These are phyloP conservation scores for Tetrapedia diversipes DNA, from an alignment of 2,888 invertebrate species.

Conservation along the genomic window DNA sequence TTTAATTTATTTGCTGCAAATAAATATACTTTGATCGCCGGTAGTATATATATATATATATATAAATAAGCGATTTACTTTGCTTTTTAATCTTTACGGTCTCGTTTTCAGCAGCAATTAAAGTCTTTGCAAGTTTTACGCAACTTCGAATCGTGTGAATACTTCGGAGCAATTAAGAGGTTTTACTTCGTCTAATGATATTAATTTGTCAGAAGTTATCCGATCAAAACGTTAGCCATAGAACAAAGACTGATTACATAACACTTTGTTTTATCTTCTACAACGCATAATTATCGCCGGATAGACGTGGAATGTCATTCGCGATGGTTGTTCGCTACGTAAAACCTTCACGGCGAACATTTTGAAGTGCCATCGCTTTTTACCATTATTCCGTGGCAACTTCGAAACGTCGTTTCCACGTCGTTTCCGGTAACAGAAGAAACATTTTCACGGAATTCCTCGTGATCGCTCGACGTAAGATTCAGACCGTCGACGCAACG, in stretches of 20 bases:
- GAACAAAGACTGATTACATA: constrained; percentile 41
- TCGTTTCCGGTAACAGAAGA: constrained; percentile 4
- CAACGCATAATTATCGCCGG: constrained; percentile 32
- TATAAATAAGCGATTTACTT: not conserved
- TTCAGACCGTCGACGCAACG: constrained; percentile 7
- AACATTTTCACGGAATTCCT: constrained; percentile 25
- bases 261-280: constrained; percentile 9
- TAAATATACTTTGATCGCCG: no score
- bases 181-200: not conserved
- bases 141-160: not conserved
- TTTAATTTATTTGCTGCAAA: no score
- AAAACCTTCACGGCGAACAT: not conserved
- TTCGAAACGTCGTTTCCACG: constrained; percentile 6
- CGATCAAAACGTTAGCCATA: not conserved
- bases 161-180: constrained; percentile 3
- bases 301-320: constrained; percentile 16
- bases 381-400: not conserved
- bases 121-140: not conserved
- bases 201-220: constrained; percentile 22
- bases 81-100: not conserved
- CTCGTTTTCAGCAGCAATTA: not conserved
- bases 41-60: no score
- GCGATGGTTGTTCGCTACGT: not conserved
- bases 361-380: not conserved
- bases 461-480: constrained; percentile 10